Evolutionary conservation across 2,888 invertebrate genomes (phyloP).

Genomic region (Zelleria hepariella): DNA sequence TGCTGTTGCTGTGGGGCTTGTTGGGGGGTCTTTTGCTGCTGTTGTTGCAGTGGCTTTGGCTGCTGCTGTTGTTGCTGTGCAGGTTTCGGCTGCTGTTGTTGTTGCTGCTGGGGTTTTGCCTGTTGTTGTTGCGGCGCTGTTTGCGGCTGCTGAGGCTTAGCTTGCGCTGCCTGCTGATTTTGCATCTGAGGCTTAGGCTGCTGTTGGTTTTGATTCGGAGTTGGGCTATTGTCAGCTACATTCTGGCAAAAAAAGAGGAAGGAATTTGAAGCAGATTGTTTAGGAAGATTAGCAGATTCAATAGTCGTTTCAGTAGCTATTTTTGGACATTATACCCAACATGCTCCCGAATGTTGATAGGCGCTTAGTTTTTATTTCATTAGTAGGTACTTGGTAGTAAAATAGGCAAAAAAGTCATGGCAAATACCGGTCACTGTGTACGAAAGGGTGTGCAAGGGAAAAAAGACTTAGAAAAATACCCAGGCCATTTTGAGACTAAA

Average conservation of each 20-base stretch:
- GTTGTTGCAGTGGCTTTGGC: conserved; percentile 19
- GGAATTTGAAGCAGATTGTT: too few relatives aligned
- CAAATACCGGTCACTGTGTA: too few relatives aligned
- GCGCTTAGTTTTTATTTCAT: too few relatives aligned
- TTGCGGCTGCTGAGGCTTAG: conserved; percentile 15
- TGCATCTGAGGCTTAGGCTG: neutral
- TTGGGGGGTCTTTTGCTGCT: conserved; percentile 18
- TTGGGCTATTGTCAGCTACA: neutral
- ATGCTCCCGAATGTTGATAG: too few relatives aligned
- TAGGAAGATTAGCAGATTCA: neutral
- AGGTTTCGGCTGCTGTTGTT: conserved; percentile 16
- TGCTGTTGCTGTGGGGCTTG: conserved; percentile 15
- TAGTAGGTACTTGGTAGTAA: too few relatives aligned
- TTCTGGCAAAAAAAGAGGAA: neutral
- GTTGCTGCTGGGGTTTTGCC: conserved; percentile 18
- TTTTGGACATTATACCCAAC: too few relatives aligned
- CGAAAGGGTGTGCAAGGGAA: too few relatives aligned
- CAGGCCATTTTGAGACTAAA: neutral
- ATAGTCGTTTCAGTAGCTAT: neutral
- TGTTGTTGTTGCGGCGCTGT: conserved; percentile 13
- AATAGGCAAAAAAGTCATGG: too few relatives aligned
- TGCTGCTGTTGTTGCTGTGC: conserved; percentile 12
- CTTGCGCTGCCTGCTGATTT: conserved; percentile 8
- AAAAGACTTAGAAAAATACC: too few relatives aligned
- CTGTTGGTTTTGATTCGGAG: neutral